phyloP scores from a whole-genome alignment of 2,113 vertebrate species.

The Ceyx margarethae region DNA sequence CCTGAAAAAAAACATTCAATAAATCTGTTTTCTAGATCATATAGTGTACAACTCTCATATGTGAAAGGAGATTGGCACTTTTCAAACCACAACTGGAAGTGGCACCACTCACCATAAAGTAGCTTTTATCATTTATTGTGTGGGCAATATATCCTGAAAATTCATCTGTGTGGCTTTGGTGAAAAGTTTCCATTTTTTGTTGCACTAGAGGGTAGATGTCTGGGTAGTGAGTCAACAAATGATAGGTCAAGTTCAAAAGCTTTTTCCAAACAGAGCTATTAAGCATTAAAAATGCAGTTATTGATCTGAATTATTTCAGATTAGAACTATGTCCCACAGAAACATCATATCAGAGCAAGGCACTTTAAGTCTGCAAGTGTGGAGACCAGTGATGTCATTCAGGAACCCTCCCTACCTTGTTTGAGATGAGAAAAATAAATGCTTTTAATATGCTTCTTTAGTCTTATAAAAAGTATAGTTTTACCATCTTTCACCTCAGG shows the following conservation, averaged over 20 bases:
- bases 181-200: neutral
- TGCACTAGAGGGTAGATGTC: neutral
- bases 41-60: neutral
- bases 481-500: neutral
- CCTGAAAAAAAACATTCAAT: neutral
- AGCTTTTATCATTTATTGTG: neutral
- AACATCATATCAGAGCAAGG: neutral
- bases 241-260: neutral
- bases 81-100: neutral
- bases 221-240: neutral
- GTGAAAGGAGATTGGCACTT: neutral
- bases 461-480: neutral
- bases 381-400: neutral
- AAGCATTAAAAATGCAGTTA: neutral
- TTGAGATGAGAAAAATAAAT: neutral
- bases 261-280: neutral
- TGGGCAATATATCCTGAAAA: neutral
- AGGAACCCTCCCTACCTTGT: neutral
- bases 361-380: neutral
- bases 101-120: neutral
- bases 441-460: neutral
- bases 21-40: neutral
- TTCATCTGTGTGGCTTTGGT: neutral
- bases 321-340: neutral
- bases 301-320: neutral